Percentiles rank a stretch among this genome's conserved stretches.
Conservation (phyloP, 2,113 vertebrate genomes). For the Protobothrops mucrosquamatus region DNA sequence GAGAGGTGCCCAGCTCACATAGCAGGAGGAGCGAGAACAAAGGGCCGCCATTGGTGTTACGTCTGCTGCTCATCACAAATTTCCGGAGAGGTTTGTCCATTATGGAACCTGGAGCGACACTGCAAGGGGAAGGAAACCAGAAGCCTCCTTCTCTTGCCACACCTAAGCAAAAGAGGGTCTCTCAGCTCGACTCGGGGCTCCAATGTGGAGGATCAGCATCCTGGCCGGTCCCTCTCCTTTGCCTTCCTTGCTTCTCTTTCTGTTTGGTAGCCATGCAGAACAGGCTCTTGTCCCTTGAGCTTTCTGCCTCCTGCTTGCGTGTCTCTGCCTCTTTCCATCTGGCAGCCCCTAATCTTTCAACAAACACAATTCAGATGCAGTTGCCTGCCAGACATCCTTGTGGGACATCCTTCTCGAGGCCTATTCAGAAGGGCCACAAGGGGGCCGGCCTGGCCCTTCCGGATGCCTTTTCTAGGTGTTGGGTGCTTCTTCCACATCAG, state of each 20-base stretch:
- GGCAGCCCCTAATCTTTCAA: too few relatives aligned
- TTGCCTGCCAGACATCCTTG: neutral
- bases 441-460: neutral
- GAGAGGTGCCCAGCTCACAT: neutral
- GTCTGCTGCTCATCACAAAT: neutral
- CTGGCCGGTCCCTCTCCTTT: neutral
- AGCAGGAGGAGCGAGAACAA: neutral
- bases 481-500: constrained; percentile 81
- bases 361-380: neutral
- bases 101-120: neutral
- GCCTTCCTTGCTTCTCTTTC: neutral
- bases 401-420: neutral
- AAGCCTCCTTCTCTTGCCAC: neutral
- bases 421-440: neutral
- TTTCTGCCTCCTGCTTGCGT: neutral
- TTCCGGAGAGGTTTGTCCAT: neutral
- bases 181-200: neutral
- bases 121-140: neutral
- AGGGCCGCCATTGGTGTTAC: neutral
- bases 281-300: neutral
- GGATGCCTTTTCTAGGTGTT: constrained; percentile 35
- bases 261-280: too few relatives aligned
- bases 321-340: neutral
- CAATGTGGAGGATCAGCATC: neutral
- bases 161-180: neutral